Evolutionary conservation across 2,797 vertebrate genomes (phyloP).

Genomic region (Limosa lapponica): DNA sequence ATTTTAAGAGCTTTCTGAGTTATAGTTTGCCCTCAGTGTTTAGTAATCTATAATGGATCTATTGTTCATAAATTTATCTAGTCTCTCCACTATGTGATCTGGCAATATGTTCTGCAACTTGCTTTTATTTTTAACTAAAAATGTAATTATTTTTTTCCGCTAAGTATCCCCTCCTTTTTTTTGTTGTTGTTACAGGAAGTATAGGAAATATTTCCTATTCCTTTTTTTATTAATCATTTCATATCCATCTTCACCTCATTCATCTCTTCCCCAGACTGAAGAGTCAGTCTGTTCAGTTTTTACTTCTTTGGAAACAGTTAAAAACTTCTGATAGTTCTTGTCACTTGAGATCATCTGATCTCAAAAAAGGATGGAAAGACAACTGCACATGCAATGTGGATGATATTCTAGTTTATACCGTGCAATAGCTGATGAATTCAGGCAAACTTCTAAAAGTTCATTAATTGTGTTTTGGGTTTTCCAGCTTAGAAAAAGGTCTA

Average conservation of each 20-base stretch:
- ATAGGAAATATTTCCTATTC: neutral
- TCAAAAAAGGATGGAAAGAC: neutral
- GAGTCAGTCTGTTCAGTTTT: neutral
- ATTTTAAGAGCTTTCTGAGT: neutral
- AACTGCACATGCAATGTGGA: neutral
- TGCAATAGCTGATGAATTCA: neutral
- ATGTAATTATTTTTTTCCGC: accelerated
- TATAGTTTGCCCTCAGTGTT: neutral
- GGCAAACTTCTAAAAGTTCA: neutral
- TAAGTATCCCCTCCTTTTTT: neutral
- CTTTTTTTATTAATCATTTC: neutral
- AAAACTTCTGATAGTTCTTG: neutral
- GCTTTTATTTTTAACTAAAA: neutral
- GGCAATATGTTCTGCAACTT: neutral
- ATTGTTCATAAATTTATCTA: neutral
- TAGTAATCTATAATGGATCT: neutral
- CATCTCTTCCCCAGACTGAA: neutral
- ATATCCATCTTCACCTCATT: neutral
- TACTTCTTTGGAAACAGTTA: neutral
- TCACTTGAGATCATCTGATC: neutral
- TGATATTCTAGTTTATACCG: neutral
- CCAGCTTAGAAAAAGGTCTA: neutral
- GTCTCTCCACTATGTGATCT: neutral
- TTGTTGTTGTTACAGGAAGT: neutral
- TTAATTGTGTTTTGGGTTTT: neutral